Evolutionary conservation across 2,113 vertebrate genomes (phyloP).

Genomic region (Paradoxurus hermaphroditus): DNA sequence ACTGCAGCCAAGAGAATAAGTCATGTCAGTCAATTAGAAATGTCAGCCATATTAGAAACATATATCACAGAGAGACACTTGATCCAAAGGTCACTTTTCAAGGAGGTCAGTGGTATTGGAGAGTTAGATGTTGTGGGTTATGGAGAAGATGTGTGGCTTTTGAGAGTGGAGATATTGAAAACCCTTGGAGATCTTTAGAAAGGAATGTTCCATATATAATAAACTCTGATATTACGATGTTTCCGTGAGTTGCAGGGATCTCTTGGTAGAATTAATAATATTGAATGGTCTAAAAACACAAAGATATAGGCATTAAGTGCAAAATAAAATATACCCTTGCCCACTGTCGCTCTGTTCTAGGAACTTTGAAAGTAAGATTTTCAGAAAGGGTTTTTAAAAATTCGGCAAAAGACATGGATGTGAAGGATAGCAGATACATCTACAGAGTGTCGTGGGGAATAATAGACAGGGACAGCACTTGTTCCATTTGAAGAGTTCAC

Average conservation of each 20-base stretch:
- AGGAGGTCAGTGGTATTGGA: neutral
- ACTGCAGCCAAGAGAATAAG: neutral
- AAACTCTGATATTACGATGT: neutral
- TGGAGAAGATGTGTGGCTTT: neutral
- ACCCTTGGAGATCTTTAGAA: neutral
- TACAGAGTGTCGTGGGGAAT: neutral
- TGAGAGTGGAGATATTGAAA: neutral
- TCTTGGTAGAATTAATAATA: neutral
- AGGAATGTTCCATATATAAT: neutral
- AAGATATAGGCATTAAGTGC: neutral
- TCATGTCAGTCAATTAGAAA: neutral
- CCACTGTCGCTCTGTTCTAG: neutral
- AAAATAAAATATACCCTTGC: neutral
- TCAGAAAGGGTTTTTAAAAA: neutral
- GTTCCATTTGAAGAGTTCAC: conserved; percentile 28
- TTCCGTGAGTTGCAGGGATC: neutral
- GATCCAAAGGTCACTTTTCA: neutral
- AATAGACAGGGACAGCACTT: neutral
- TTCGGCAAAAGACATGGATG: neutral
- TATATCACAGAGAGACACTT: neutral
- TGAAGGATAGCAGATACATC: neutral
- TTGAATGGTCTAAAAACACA: neutral
- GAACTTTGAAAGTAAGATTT: neutral
- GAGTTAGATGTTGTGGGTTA: neutral
- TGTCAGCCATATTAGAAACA: neutral